Percentiles rank a stretch among this genome's conserved stretches.
These are phyloP conservation scores for Stenchaetothrips biformis DNA, from an alignment of 2,888 invertebrate species.

Conservation along the genomic window DNA sequence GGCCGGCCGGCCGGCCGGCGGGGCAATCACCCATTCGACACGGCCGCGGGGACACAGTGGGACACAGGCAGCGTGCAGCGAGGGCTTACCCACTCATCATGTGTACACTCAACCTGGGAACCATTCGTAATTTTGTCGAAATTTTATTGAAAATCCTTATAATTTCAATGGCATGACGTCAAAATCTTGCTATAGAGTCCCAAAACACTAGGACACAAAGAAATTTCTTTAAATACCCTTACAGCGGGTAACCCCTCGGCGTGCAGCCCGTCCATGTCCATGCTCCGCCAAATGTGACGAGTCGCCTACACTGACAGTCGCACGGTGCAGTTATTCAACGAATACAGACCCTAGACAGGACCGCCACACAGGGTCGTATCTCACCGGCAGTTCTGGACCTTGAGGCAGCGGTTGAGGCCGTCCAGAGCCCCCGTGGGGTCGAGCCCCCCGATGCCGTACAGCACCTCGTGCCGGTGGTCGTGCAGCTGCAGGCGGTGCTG, in stretches of 20 bases:
- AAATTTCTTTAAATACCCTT: constrained; percentile 16
- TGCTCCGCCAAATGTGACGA: not conserved
- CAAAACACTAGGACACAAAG: constrained; percentile 21
- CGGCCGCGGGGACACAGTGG: too few species aligned
- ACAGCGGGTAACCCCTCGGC: constrained; percentile 26
- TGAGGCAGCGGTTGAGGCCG: constrained; percentile 28
- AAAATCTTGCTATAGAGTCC: too few species aligned
- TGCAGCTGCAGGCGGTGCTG: constrained; percentile 30
- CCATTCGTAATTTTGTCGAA: too few species aligned
- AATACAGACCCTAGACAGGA: too few species aligned
- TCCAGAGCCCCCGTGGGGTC: constrained; percentile 30
- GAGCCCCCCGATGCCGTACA: constrained; percentile 31
- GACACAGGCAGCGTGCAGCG: too few species aligned
- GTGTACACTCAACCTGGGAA: too few species aligned
- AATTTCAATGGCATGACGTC: too few species aligned
- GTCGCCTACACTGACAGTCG: not conserved
- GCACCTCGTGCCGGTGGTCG: constrained; percentile 33
- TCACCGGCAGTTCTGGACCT: constrained; percentile 20
- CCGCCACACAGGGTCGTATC: not conserved
- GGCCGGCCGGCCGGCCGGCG: too few species aligned
- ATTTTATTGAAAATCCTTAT: too few species aligned
- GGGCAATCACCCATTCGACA: too few species aligned
- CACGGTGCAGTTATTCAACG: too few species aligned
- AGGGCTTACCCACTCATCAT: too few species aligned
- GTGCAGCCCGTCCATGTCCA: constrained; percentile 2